These are phyloP conservation scores for human DNA, from an alignment of 2,113 vertebrate species.

Conservation along the genomic window DNA sequence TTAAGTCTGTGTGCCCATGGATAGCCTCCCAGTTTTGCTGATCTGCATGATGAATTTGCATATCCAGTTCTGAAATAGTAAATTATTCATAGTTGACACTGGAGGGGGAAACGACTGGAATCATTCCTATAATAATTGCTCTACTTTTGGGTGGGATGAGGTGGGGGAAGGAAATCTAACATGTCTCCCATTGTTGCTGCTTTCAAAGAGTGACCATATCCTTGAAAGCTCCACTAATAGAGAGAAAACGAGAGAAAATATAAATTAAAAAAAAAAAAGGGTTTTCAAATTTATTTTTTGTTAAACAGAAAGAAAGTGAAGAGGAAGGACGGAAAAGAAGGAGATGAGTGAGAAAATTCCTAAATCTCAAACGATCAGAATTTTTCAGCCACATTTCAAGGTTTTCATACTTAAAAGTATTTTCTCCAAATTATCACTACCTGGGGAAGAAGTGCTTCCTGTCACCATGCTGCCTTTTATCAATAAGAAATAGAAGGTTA, in stretches of 20 bases:
- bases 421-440: not conserved
- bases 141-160: no score
- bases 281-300: not conserved
- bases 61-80: not conserved
- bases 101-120: not conserved
- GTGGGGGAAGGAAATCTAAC: not conserved
- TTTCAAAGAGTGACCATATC: no score
- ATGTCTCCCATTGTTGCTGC: no score
- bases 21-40: not conserved
- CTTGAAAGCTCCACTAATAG: accelerated
- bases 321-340: not conserved
- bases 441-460: not conserved
- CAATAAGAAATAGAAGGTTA: not conserved
- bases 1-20: not conserved
- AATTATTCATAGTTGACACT: not conserved
- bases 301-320: not conserved
- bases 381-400: not conserved
- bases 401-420: not conserved
- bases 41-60: not conserved
- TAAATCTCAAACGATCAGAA: not conserved
- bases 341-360: not conserved
- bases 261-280: not conserved
- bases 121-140: not conserved
- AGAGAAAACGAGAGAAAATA: not conserved
- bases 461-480: not conserved